Evolutionary conservation across 2,797 vertebrate species (phyloP), one percentile per base, ranked within the genome.

Genomic region (Psittacula echo): DNA sequence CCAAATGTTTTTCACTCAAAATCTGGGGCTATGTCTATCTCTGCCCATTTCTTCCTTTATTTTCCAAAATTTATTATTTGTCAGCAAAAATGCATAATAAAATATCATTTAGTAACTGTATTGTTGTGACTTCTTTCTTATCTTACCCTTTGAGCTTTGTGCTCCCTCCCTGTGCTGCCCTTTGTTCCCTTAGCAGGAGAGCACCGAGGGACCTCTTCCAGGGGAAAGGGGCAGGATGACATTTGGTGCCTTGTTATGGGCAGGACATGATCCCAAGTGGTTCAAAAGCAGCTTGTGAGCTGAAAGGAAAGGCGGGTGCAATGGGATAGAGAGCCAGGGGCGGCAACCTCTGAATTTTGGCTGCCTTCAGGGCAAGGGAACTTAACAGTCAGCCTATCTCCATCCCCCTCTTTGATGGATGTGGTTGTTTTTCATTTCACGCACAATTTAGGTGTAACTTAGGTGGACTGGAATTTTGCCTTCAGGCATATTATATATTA

Each of bases 381-480:
- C 10, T 64, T 20, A 34, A 8, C 12, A n/a, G 32, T 29, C 56
- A 60, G 26, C 48, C 7, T 9, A 2, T 86, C 67, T 91, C 30
- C 6, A 4, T 53, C 53, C 62, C 41, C 23, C 10, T 23, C 37
- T 1, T 8, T 26, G 9, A 45, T 3, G 5, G 45, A 81, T 11
- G 23, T 44, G 44, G 12, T 42, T 86, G 58, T n/a, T 95, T 72
- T 86, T 54, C 66, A 37, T 67, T 88, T 64, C 18, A 48, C 10
- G 1, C 56, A 44, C 50, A 27, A 26, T 41, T 67, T 24, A 82
- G n/a, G 47, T 76, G 51, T 90, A 78, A 78, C 22, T 83, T 78
- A 58, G n/a, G 26, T 37, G 47, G 83, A 58, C 66, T 95, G 88
- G 67, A 94, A 82, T 90, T 86, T 89, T 91, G 50, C 77, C 88